phyloP scores from a whole-genome alignment of 2,888 invertebrate genomes.

The Sesia bembeciformis region DNA sequence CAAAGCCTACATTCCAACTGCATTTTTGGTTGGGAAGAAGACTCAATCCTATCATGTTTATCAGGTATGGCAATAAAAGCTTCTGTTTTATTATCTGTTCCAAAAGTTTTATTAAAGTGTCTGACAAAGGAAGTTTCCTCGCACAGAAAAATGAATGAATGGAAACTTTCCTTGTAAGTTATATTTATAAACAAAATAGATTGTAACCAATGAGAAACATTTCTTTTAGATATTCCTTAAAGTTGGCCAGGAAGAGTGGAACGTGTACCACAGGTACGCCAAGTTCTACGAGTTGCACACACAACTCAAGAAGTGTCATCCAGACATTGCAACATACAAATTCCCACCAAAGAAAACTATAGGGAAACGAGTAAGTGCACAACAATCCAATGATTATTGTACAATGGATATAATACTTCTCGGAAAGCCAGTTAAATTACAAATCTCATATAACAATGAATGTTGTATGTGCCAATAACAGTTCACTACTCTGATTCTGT shows the following conservation, averaged over 20 bases:
- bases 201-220: too few species aligned
- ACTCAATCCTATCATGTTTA: constrained; percentile 91
- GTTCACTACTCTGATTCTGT: too few species aligned
- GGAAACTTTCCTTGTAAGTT: too few species aligned
- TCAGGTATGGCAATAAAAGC: constrained; percentile 75
- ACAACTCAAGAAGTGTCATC: constrained; percentile 87
- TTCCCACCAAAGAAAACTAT: constrained; percentile 97
- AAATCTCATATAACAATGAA: too few species aligned
- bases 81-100: not conserved
- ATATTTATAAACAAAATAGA: too few species aligned
- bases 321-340: constrained; percentile 85
- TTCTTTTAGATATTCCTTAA: constrained; percentile 81
- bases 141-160: too few species aligned
- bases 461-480: too few species aligned
- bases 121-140: not conserved
- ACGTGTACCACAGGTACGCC: constrained; percentile 94
- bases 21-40: constrained; percentile 78
- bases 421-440: too few species aligned
- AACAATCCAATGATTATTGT: too few species aligned
- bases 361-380: constrained; percentile 85
- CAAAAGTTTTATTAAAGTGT: not conserved
- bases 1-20: constrained; percentile 91
- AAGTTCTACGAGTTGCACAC: constrained; percentile 92
- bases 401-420: too few species aligned
- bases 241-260: constrained; percentile 94